A percentile compares a stretch with the other conserved stretches of the same genome.
Conservation (phyloP, 2,113 vertebrate genomes). For the Ochotona curzoniae region DNA sequence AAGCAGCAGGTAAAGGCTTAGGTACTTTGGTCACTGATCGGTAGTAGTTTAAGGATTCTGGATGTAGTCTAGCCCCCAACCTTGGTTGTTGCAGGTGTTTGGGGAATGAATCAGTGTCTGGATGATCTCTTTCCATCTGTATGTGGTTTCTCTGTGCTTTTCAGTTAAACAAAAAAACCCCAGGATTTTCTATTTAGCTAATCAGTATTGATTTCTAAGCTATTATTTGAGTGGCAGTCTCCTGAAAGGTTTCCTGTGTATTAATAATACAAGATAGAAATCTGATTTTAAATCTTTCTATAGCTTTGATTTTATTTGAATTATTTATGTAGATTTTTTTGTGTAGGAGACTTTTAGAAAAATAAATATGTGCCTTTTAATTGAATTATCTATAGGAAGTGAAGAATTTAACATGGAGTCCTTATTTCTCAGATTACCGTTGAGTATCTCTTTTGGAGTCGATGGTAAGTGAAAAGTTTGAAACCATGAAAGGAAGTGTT, state of each 20-base stretch:
- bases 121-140: too few species aligned
- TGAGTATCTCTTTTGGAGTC: not conserved
- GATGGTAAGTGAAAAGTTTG: not conserved
- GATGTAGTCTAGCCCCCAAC: too few species aligned
- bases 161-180: not conserved
- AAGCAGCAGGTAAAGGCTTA: too few species aligned
- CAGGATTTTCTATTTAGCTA: not conserved
- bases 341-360: not conserved
- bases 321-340: not conserved
- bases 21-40: too few species aligned
- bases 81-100: too few species aligned
- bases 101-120: too few species aligned
- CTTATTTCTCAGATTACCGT: not conserved
- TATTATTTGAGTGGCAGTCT: not conserved
- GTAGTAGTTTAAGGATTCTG: too few species aligned
- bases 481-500: constrained; percentile 7
- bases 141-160: not conserved
- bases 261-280: not conserved
- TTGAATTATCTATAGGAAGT: not conserved
- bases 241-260: not conserved
- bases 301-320: not conserved
- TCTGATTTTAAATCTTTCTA: not conserved
- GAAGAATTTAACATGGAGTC: not conserved
- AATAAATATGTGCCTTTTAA: not conserved
- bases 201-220: not conserved